These are phyloP conservation scores for Danio choprae DNA, from an alignment of 2,797 vertebrate genomes.

Conservation along the genomic window DNA sequence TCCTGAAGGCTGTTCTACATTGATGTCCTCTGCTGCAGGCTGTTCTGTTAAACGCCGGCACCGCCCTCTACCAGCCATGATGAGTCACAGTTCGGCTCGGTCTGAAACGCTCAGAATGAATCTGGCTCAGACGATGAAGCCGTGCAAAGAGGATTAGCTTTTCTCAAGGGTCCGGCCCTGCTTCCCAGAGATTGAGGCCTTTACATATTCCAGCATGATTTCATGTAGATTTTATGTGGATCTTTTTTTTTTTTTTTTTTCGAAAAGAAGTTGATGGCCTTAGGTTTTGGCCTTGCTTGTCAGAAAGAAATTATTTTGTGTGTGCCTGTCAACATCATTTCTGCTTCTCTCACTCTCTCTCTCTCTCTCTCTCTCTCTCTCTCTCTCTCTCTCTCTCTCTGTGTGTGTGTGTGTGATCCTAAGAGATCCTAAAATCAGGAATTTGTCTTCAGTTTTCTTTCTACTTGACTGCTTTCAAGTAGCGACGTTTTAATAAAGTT, in stretches of 20 bases:
- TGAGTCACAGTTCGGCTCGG: constrained; percentile 48
- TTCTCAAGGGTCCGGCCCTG: constrained; percentile 43
- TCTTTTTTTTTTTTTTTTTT: constrained; percentile 16
- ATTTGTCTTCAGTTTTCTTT: too few species aligned
- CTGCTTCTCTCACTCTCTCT: neutral
- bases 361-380: too few species aligned
- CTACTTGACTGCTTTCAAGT: too few species aligned
- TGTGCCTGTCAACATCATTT: constrained; percentile 32
- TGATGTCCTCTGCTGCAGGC: constrained; percentile 23
- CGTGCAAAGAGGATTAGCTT: constrained; percentile 42
- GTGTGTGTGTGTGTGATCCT: neutral
- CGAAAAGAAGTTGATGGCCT: constrained; percentile 44
- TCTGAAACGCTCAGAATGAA: constrained; percentile 40
- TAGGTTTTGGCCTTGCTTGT: constrained; percentile 39
- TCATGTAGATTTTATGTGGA: constrained; percentile 47
- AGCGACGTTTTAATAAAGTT: too few species aligned
- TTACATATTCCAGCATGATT: constrained; percentile 40
- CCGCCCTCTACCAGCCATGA: constrained; percentile 41
- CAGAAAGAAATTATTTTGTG: constrained; percentile 29
- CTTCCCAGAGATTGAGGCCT: constrained; percentile 38
- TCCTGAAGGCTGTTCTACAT: constrained; percentile 22
- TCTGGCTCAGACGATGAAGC: constrained; percentile 35
- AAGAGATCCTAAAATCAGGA: neutral
- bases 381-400: neutral
- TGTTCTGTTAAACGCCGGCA: constrained; percentile 26